Percentiles rank a stretch among this genome's conserved stretches.
Evolutionary conservation across 2,888 invertebrate genomes (phyloP).

Genomic region (Megamerina dolium): DNA sequence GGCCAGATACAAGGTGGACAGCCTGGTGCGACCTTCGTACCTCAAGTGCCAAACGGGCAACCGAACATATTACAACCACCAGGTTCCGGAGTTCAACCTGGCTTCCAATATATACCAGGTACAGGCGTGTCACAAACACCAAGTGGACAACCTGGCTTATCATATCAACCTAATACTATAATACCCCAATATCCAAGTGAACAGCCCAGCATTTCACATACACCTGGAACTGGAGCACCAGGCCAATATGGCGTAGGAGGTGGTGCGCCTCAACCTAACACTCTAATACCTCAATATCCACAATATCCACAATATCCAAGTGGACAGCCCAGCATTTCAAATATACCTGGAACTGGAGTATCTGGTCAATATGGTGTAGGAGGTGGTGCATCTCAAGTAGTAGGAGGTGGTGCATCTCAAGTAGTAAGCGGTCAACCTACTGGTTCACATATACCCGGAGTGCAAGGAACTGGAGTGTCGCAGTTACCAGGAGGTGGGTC

Average conservation of each 20-base stretch:
- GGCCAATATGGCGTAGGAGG: background rate
- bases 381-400: background rate
- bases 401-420: background rate
- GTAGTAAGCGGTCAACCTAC: background rate
- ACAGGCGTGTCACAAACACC: constrained; percentile 7
- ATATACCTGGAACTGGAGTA: background rate
- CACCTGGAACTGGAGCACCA: constrained; percentile 1
- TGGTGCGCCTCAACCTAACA: constrained; percentile 8
- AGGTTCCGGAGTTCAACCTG: constrained; percentile 2
- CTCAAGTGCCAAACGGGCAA: constrained; percentile 9
- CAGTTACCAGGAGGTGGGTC: constrained; percentile 4
- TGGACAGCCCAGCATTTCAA: background rate
- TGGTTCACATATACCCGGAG: background rate
- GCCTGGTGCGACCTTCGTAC: constrained; percentile 15
- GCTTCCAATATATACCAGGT: constrained; percentile 5
- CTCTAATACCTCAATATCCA: background rate
- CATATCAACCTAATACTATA: constrained; percentile 1
- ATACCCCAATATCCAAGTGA: background rate
- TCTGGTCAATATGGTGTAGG: constrained; percentile 6
- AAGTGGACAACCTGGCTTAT: constrained; percentile 5
- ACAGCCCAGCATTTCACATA: background rate
- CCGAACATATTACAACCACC: constrained; percentile 8
- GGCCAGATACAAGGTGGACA: constrained; percentile 15
- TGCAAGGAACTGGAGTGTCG: background rate
- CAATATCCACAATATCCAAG: background rate